phyloP scores from a whole-genome alignment of 2,888 invertebrate species.

The Coenonympha glycerion region DNA sequence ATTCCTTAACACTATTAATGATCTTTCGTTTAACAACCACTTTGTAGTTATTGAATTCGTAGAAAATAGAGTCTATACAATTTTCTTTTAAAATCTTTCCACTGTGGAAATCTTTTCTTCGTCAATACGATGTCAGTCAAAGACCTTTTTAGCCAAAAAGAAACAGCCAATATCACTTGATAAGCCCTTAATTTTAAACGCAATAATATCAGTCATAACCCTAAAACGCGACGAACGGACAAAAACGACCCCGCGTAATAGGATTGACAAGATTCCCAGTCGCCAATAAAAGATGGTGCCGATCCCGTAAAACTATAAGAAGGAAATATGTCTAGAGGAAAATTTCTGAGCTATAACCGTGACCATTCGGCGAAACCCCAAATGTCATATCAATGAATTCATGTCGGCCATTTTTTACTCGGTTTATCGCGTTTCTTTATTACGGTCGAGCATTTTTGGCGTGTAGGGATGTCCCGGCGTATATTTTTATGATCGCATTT shows the following conservation, averaged over 20 bases:
- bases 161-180: too few relatives aligned
- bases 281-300: constrained; percentile 68
- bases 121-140: too few relatives aligned
- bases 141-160: too few relatives aligned
- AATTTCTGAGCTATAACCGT: constrained; percentile 54
- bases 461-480: constrained; percentile 36
- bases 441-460: constrained; percentile 63
- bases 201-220: constrained; percentile 12
- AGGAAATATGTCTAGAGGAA: constrained; percentile 58
- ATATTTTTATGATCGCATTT: constrained; percentile 51
- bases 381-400: constrained; percentile 76
- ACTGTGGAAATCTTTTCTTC: too few relatives aligned
- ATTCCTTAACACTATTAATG: too few relatives aligned
- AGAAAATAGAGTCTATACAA: too few relatives aligned
- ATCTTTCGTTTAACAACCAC: too few relatives aligned
- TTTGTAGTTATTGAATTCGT: too few relatives aligned
- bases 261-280: constrained; percentile 67
- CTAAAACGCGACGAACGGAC: constrained; percentile 31
- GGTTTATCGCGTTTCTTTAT: constrained; percentile 73
- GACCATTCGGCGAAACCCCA: constrained; percentile 64
- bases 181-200: background rate
- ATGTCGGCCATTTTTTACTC: constrained; percentile 68
- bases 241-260: constrained; percentile 56
- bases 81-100: too few relatives aligned
- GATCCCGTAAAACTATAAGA: constrained; percentile 71